These are phyloP conservation scores for Cheumatopsyche charites DNA, from an alignment of 1,140 invertebrate genomes.

Conservation along the genomic window DNA sequence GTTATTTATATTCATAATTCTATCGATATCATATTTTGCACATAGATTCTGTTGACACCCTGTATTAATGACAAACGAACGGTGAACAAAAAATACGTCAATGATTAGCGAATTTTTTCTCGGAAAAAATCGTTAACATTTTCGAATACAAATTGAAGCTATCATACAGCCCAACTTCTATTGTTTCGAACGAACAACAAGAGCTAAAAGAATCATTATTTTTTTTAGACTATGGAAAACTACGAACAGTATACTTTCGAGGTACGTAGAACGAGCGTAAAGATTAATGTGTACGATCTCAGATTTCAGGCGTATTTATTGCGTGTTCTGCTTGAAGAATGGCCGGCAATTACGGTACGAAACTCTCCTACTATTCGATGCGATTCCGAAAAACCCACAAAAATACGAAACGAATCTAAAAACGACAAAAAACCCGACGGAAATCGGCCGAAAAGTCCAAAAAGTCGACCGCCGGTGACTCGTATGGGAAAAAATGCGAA, in stretches of 20 bases:
- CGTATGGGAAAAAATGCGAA: constrained; percentile 10
- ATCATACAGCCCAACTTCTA: too few relatives aligned
- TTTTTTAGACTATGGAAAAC: neutral
- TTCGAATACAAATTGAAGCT: neutral
- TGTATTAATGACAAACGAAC: too few relatives aligned
- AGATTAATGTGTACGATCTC: constrained; percentile 30
- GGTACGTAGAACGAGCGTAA: constrained; percentile 5
- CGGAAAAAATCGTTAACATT: neutral
- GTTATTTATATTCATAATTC: too few relatives aligned
- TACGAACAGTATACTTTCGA: too few relatives aligned
- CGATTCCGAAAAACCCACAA: constrained; percentile 21
- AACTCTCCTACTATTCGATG: constrained; percentile 29
- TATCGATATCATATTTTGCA: too few relatives aligned
- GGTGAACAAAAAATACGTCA: too few relatives aligned
- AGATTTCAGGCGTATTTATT: constrained; percentile 38
- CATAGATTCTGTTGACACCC: too few relatives aligned
- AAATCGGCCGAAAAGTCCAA: neutral
- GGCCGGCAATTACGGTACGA: constrained; percentile 33
- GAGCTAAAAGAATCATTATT: neutral
- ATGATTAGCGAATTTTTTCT: too few relatives aligned
- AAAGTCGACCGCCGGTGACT: constrained; percentile 3
- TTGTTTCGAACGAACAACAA: neutral
- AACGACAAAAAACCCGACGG: neutral
- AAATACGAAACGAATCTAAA: neutral
- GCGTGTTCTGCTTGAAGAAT: constrained; percentile 38